These are phyloP conservation scores for Bombus vancouverensis DNA, from an alignment of 1,140 invertebrate genomes.

Conservation along the genomic window DNA sequence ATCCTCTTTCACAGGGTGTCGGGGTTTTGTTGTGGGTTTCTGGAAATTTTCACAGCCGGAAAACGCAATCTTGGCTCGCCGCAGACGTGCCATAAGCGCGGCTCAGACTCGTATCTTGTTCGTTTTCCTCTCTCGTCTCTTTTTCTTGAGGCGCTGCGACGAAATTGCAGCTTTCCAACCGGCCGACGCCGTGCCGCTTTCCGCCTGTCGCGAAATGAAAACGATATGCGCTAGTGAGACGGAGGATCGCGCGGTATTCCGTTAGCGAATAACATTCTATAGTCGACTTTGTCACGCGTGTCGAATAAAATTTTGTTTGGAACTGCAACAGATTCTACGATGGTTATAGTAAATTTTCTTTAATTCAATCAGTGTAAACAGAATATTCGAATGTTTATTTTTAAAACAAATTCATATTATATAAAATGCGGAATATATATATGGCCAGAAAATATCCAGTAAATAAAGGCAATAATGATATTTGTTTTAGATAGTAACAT, in stretches of 20 bases:
- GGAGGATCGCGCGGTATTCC: not conserved
- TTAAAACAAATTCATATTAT: no score
- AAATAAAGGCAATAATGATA: no score
- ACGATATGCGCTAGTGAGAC: not conserved
- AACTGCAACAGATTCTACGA: no score
- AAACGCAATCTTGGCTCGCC: constrained; percentile 7
- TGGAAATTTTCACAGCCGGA: constrained; percentile 2
- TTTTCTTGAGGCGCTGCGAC: not conserved
- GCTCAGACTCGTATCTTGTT: constrained; percentile 22
- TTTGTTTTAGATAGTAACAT: no score
- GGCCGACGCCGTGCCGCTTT: not conserved
- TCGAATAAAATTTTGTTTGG: not conserved
- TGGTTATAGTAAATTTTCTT: not conserved
- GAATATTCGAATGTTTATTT: no score
- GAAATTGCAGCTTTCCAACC: constrained; percentile 37
- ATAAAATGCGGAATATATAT: no score
- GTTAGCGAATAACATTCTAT: not conserved
- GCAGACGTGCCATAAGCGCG: constrained; percentile 16
- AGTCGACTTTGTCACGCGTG: not conserved
- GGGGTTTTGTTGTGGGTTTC: not conserved
- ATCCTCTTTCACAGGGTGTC: not conserved
- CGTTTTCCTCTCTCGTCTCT: not conserved
- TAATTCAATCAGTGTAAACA: not conserved
- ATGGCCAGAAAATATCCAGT: no score
- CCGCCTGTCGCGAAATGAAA: constrained; percentile 3